Evolutionary conservation across 1,140 invertebrate genomes (phyloP).

Genomic region (Zaprionus capensis): DNA sequence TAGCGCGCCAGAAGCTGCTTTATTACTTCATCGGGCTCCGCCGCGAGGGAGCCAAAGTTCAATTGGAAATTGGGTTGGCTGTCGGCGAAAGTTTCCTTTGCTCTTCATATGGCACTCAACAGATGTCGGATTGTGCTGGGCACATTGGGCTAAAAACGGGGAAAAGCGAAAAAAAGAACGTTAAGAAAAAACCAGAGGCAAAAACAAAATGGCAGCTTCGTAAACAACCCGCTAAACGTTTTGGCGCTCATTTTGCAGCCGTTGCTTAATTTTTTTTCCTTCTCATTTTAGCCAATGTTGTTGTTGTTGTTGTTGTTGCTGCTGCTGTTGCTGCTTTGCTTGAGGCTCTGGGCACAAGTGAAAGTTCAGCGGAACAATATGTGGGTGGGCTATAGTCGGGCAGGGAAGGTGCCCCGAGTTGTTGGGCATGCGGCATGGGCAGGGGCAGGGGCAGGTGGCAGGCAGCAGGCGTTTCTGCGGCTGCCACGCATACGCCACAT

Average conservation of each 20-base stretch:
- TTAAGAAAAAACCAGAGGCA: conserved; percentile 12
- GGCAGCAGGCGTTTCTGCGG: conserved; percentile 24
- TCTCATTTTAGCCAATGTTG: conserved; percentile 10
- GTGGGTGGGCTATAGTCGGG: conserved; percentile 21
- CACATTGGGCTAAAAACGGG: conserved; percentile 29
- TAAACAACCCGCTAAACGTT: conserved; percentile 80
- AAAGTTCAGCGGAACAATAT: conserved; percentile 62
- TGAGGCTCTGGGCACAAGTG: conserved; percentile 61
- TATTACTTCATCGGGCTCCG: conserved; percentile 6
- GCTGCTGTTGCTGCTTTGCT: conserved; percentile 48
- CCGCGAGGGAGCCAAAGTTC: conserved; percentile 26
- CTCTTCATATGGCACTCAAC: conserved; percentile 50
- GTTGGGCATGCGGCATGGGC: not conserved
- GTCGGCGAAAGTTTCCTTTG: conserved; percentile 32
- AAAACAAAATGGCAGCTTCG: conserved; percentile 61
- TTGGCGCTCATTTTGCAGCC: conserved; percentile 77
- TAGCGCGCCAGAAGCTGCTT: conserved; percentile 8
- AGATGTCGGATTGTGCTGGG: conserved; percentile 45
- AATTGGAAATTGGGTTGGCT: conserved; percentile 43
- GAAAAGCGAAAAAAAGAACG: not conserved
- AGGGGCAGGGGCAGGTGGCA: not conserved
- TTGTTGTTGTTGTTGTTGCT: conserved; percentile 33
- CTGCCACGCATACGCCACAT: conserved; percentile 57
- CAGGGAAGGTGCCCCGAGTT: not conserved
- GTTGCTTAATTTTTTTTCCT: conserved; percentile 68